Evolutionary conservation across 2,113 vertebrate species (phyloP).

Genomic region (Xerus inauris): DNA sequence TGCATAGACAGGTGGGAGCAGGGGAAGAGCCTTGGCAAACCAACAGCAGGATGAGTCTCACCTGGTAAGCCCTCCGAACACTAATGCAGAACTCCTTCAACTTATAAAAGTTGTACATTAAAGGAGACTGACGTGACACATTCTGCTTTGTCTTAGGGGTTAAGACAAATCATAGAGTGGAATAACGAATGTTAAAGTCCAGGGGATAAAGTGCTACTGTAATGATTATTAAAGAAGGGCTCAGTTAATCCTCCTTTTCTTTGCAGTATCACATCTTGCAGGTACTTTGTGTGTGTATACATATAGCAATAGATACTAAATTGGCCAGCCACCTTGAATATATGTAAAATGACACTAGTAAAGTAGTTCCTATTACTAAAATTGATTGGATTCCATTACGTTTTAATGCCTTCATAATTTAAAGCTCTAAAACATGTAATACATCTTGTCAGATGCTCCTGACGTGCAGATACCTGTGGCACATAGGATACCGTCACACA

Average conservation of each 20-base stretch:
- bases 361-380: slow-evolving; percentile 64
- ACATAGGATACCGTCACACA: not conserved
- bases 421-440: slow-evolving; percentile 71
- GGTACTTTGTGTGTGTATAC: slow-evolving; percentile 44
- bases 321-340: slow-evolving; percentile 62
- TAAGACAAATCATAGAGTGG: slow-evolving; percentile 31
- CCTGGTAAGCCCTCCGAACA: not conserved
- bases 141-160: slow-evolving; percentile 23
- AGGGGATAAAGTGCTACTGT: slow-evolving; percentile 38
- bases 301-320: slow-evolving; percentile 50
- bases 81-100: not conserved
- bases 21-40: not conserved
- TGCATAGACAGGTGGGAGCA: not conserved
- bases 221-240: slow-evolving; percentile 47
- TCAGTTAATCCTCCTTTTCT: slow-evolving; percentile 12
- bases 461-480: slow-evolving; percentile 37
- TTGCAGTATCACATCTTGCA: slow-evolving; percentile 48
- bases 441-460: slow-evolving; percentile 68
- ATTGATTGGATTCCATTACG: slow-evolving; percentile 64
- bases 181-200: slow-evolving; percentile 49
- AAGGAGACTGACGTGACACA: not conserved
- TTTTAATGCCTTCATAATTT: slow-evolving; percentile 76
- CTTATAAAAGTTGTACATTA: not conserved
- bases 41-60: not conserved
- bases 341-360: slow-evolving; percentile 61